Evolutionary conservation across 2,113 vertebrate species (phyloP).

Genomic region (Mustelus asterias): DNA sequence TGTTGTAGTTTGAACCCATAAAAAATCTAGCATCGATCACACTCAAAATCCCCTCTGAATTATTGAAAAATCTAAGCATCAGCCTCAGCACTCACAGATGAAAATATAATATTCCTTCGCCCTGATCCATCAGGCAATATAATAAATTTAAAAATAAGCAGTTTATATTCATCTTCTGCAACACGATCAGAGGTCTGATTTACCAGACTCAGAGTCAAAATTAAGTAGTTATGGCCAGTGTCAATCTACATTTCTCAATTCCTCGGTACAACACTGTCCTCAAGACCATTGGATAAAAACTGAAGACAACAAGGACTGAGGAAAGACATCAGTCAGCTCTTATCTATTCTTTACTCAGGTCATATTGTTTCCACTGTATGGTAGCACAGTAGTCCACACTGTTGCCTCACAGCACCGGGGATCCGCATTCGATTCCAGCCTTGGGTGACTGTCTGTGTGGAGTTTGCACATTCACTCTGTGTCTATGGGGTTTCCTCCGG

Average conservation of each 20-base stretch:
- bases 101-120: neutral
- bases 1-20: neutral
- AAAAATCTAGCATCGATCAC: neutral
- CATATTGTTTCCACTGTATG: neutral
- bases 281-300: neutral
- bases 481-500: too few relatives aligned
- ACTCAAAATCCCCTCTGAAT: neutral
- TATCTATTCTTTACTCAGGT: neutral
- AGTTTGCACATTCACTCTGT: too few relatives aligned
- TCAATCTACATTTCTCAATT: neutral
- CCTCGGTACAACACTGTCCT: neutral
- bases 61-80: neutral
- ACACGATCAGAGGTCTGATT: neutral
- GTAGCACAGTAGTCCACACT: too few relatives aligned
- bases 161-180: neutral
- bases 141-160: neutral
- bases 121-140: neutral
- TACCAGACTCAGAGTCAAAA: neutral
- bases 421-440: too few relatives aligned
- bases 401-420: too few relatives aligned
- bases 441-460: too few relatives aligned
- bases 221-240: neutral
- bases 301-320: neutral
- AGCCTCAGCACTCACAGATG: neutral
- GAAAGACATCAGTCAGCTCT: neutral